A percentile compares a stretch with the other conserved stretches of the same genome.
These are phyloP conservation scores for Spheniscus humboldti DNA, from an alignment of 2,797 vertebrate species.

Conservation along the genomic window DNA sequence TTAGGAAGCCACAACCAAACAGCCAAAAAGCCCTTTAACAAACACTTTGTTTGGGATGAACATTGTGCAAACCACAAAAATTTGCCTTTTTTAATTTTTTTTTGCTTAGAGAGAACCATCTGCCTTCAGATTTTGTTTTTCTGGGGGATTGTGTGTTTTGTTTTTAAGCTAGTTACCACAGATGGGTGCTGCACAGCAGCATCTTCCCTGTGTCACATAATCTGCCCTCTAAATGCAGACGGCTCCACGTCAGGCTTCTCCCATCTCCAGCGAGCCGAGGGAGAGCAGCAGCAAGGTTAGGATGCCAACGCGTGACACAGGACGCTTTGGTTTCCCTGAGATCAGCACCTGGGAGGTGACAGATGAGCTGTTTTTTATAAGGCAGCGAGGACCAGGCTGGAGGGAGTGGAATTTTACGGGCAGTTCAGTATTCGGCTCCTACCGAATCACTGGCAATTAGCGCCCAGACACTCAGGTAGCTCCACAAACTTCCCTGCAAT, in stretches of 20 bases:
- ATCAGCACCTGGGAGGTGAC: neutral
- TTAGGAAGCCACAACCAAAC: neutral
- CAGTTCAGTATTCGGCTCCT: neutral
- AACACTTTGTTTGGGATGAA: neutral
- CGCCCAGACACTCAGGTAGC: neutral
- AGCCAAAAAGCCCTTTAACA: neutral
- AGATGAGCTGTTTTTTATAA: neutral
- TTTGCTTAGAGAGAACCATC: neutral
- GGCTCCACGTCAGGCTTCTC: neutral
- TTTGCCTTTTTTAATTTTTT: neutral
- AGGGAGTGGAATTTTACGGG: neutral
- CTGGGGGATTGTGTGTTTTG: rapidly evolving
- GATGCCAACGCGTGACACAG: neutral
- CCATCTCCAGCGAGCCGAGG: neutral
- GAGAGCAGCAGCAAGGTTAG: neutral
- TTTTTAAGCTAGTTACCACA: neutral
- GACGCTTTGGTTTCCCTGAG: neutral
- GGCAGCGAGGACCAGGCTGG: neutral
- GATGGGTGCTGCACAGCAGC: neutral
- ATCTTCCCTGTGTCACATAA: neutral
- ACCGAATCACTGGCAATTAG: neutral
- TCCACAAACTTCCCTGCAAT: neutral
- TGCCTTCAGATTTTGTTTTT: neutral
- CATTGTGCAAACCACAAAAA: neutral
- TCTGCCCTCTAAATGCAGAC: neutral